Percentiles rank a stretch among this genome's conserved stretches.
phyloP scores from a whole-genome alignment of 2,113 vertebrate genomes.

The Ictalurus punctatus region DNA sequence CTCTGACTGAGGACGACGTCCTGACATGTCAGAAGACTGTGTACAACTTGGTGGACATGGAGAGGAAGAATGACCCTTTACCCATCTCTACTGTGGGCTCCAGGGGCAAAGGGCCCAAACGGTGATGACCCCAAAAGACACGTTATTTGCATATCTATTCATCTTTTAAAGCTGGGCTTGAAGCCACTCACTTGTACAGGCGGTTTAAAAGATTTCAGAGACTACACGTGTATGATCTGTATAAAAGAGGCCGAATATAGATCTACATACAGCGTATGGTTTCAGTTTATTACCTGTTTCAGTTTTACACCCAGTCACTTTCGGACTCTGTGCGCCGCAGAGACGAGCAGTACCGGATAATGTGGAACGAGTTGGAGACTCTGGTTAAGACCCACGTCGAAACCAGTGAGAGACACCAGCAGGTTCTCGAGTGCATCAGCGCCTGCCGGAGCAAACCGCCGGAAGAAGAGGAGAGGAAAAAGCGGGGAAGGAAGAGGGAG shows the following conservation, averaged over 20 bases:
- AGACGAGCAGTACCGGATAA: slow-evolving; percentile 97
- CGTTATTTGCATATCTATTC: neutral
- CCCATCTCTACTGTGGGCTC: slow-evolving; percentile 97
- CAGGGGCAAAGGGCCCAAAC: slow-evolving; percentile 96
- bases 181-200: neutral
- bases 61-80: slow-evolving; percentile 96
- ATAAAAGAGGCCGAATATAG: neutral
- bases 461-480: slow-evolving; percentile 94
- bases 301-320: neutral
- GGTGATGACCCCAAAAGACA: slow-evolving; percentile 66
- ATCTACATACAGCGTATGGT: neutral
- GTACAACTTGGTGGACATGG: slow-evolving; percentile 98
- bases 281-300: neutral
- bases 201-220: neutral
- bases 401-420: slow-evolving; percentile 89
- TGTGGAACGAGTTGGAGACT: slow-evolving; percentile 99
- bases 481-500: slow-evolving; percentile 92
- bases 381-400: slow-evolving; percentile 89
- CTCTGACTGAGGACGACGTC: slow-evolving; percentile 92
- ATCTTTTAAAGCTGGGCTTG: neutral
- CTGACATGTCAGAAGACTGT: slow-evolving; percentile 97
- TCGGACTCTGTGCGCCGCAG: slow-evolving; percentile 60
- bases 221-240: neutral
- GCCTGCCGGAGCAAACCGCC: slow-evolving; percentile 96
- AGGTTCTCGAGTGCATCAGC: slow-evolving; percentile 89